Evolutionary conservation across 2,797 vertebrate species (phyloP).

Genomic region (Knipowitschia caucasica): DNA sequence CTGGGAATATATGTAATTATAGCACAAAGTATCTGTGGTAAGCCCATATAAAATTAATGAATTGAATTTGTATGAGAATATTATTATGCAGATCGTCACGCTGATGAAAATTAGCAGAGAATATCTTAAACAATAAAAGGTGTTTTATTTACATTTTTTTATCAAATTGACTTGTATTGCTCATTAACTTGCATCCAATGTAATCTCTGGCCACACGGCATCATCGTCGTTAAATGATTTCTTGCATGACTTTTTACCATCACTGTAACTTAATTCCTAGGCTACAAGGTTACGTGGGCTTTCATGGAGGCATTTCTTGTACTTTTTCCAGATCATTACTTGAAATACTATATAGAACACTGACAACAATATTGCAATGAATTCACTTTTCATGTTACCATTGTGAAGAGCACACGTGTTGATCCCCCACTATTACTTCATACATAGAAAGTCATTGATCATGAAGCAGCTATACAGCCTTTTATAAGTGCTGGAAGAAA

Average conservation of each 20-base stretch:
- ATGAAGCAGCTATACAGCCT: conserved; percentile 3
- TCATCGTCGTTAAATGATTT: background rate
- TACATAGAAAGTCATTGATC: background rate
- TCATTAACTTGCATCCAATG: too few relatives aligned
- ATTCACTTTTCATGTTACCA: conserved; percentile 5
- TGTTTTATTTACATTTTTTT: too few relatives aligned
- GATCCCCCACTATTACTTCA: background rate
- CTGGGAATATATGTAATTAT: conserved; percentile 63
- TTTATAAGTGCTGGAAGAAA: background rate
- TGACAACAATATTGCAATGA: background rate
- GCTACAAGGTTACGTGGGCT: too few relatives aligned
- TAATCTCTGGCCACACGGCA: background rate
- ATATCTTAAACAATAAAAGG: too few relatives aligned
- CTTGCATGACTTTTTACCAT: background rate
- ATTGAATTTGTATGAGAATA: conserved; percentile 55
- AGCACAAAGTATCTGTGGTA: conserved; percentile 54
- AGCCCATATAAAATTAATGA: conserved; percentile 65
- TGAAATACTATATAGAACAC: too few relatives aligned
- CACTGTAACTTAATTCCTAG: too few relatives aligned
- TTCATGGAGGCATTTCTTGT: too few relatives aligned
- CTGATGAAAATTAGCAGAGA: too few relatives aligned
- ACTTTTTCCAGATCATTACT: too few relatives aligned
- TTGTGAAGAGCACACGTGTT: background rate
- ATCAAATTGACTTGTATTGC: conserved; percentile 42
- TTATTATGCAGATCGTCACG: conserved; percentile 60